Percentiles rank a stretch among this genome's conserved stretches.
Evolutionary conservation across 2,113 vertebrate genomes (phyloP).

Genomic region (Thryonomys swinderianus): DNA sequence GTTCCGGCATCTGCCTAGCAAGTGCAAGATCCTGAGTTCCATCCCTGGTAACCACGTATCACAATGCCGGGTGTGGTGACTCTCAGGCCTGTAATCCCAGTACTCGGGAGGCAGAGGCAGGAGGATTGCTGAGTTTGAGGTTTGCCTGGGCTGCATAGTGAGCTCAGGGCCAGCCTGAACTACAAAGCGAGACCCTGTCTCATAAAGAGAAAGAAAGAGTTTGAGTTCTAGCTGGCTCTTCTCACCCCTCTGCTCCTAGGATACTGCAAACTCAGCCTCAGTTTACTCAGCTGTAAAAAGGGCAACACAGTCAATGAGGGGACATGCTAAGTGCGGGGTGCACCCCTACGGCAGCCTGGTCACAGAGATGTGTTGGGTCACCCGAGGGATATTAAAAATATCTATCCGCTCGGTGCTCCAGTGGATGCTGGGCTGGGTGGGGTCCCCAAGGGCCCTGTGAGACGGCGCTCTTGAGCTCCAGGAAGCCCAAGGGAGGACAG

Average conservation of each 20-base stretch:
- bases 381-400: not conserved
- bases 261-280: not conserved
- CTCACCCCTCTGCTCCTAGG: not conserved
- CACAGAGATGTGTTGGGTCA: not conserved
- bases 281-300: not conserved
- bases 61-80: too few species aligned
- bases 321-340: accelerated
- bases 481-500: not conserved
- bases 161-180: too few species aligned
- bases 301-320: not conserved
- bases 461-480: not conserved
- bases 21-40: too few species aligned
- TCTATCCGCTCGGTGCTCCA: not conserved
- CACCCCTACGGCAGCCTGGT: not conserved
- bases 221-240: not conserved
- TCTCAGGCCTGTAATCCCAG: too few species aligned
- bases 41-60: too few species aligned
- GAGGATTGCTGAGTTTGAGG: too few species aligned
- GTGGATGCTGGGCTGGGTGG: not conserved
- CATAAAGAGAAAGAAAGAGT: not conserved
- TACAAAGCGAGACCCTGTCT: too few species aligned
- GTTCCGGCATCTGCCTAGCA: too few species aligned
- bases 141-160: too few species aligned
- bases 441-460: not conserved
- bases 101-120: too few species aligned